Evolutionary conservation across 2,797 vertebrate genomes (phyloP).

Genomic region (Peromyscus melanophrys): DNA sequence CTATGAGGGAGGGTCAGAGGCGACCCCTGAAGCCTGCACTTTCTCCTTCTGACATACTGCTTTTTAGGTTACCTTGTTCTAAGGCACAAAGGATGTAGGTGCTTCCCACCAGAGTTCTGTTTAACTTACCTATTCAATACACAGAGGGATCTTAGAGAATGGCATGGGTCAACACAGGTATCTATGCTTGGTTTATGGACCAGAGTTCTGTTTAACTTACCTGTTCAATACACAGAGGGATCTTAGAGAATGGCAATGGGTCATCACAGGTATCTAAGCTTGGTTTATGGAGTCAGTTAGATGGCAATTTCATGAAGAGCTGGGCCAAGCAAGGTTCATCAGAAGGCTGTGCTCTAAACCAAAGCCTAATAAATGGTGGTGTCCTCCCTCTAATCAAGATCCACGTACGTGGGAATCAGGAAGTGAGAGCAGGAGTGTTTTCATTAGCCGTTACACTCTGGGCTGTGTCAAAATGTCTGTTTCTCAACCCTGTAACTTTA

Average conservation of each 20-base stretch:
- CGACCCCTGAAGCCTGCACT: background rate
- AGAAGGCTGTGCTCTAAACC: background rate
- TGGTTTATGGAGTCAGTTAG: background rate
- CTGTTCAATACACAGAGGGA: slow-evolving; percentile 9
- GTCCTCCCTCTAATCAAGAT: background rate
- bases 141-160: slow-evolving; percentile 13
- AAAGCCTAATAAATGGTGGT: background rate
- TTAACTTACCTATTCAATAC: slow-evolving; percentile 49
- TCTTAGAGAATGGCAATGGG: background rate
- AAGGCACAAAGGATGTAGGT: slow-evolving; percentile 28
- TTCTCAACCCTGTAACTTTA: background rate
- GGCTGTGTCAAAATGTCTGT: background rate
- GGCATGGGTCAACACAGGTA: slow-evolving; percentile 1
- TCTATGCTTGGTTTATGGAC: slow-evolving; percentile 31
- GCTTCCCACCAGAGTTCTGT: background rate
- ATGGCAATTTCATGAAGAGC: background rate
- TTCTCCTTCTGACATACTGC: background rate
- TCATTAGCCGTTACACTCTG: background rate
- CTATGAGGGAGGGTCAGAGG: background rate
- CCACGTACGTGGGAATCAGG: background rate
- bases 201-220: slow-evolving; percentile 48
- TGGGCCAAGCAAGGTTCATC: background rate
- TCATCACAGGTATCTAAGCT: slow-evolving; percentile 45
- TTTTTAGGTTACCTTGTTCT: background rate
- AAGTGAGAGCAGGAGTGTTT: background rate